phyloP scores from a whole-genome alignment of 1,140 invertebrate genomes.

The Stegodyphus dumicola region DNA sequence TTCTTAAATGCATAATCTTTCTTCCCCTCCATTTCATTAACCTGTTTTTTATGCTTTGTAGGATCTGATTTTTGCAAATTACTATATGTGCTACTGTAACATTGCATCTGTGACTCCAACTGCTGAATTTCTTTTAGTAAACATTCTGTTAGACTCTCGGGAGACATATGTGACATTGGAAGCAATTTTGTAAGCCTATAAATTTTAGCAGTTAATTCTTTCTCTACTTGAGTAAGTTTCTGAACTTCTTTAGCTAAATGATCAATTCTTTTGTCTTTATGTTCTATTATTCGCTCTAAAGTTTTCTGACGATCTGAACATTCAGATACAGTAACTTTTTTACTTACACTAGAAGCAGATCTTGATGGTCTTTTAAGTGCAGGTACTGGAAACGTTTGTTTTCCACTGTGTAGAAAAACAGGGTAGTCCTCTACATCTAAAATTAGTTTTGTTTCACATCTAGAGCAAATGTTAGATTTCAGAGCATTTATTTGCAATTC shows the following conservation, averaged over 20 bases:
- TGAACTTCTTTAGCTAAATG: conserved; percentile 38
- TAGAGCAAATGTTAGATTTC: conserved; percentile 19
- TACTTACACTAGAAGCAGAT: background rate
- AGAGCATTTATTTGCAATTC: conserved; percentile 11
- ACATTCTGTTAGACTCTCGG: conserved; percentile 35
- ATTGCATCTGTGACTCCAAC: conserved; percentile 29
- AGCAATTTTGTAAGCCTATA: conserved; percentile 39
- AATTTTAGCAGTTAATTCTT: conserved; percentile 35
- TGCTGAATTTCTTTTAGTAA: conserved; percentile 50
- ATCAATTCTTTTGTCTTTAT: conserved; percentile 43
- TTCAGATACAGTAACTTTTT: background rate
- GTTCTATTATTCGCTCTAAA: conserved; percentile 39
- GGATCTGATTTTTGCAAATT: no score
- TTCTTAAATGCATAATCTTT: no score
- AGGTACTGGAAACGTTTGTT: background rate
- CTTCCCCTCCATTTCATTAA: no score
- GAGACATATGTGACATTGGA: conserved; percentile 30
- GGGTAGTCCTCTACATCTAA: background rate
- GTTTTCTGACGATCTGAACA: conserved; percentile 6
- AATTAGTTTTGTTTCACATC: conserved; percentile 33
- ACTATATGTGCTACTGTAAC: background rate
- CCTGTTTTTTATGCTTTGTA: no score
- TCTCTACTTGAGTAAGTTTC: conserved; percentile 23
- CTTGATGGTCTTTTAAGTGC: background rate
- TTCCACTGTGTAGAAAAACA: background rate